Evolutionary conservation across 2,888 invertebrate genomes (phyloP).

Genomic region (Abrostola triplasia): DNA sequence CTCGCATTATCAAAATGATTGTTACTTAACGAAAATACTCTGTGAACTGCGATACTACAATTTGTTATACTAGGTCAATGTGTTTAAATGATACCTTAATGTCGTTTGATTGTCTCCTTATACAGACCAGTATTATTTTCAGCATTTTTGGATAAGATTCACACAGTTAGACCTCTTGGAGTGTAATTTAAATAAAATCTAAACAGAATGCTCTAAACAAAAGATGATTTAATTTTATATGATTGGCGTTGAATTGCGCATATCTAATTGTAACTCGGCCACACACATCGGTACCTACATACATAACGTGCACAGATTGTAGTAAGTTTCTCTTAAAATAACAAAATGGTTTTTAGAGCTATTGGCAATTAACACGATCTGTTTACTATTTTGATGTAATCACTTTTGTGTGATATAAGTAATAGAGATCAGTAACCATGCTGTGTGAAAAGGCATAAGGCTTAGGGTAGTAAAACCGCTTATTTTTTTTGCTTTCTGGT

Average conservation of each 20-base stretch:
- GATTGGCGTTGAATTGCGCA: slow-evolving; percentile 30
- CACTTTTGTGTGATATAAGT: neutral
- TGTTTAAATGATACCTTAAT: slow-evolving; percentile 65
- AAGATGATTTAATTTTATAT: slow-evolving; percentile 28
- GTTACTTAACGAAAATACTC: slow-evolving; percentile 79
- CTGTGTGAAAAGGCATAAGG: neutral
- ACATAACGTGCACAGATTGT: slow-evolving; percentile 35
- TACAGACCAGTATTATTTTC: slow-evolving; percentile 7
- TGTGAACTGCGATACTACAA: slow-evolving; percentile 77
- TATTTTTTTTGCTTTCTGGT: too few species aligned
- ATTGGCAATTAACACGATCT: slow-evolving; percentile 13
- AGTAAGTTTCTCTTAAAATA: slow-evolving; percentile 55
- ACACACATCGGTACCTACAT: slow-evolving; percentile 16
- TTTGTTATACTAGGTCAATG: slow-evolving; percentile 75
- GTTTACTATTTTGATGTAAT: neutral
- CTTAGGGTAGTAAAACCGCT: neutral
- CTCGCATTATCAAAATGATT: slow-evolving; percentile 79
- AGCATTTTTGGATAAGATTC: neutral
- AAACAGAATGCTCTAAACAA: slow-evolving; percentile 1
- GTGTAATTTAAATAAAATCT: neutral
- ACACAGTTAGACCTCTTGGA: neutral
- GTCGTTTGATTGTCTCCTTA: slow-evolving; percentile 50
- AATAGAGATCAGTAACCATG: too few species aligned
- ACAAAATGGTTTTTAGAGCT: slow-evolving; percentile 14
- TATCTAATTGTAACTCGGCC: slow-evolving; percentile 43